Conservation (phyloP, 2,888 invertebrate species). For the Drosophila greeni region DNA sequence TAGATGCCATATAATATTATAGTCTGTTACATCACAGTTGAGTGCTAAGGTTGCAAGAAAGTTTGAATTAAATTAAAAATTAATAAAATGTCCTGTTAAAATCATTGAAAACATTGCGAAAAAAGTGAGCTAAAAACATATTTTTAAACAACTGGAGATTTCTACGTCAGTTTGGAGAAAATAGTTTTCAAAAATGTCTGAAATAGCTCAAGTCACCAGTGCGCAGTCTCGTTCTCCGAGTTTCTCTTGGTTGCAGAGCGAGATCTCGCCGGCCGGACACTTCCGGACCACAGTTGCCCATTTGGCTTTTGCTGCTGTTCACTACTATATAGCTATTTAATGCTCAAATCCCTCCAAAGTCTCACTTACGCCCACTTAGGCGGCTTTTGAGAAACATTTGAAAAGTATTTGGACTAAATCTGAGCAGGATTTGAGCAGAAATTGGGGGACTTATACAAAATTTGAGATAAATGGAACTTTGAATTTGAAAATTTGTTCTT, state of each 20-base stretch:
- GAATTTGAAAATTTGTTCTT: too few species aligned
- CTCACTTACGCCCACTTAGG: not conserved
- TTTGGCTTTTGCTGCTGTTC: not conserved
- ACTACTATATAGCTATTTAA: not conserved
- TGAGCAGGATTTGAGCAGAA: not conserved
- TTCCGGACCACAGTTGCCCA: constrained; percentile 10
- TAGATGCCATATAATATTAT: too few species aligned
- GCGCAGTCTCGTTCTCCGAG: constrained; percentile 48
- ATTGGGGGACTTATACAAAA: too few species aligned
- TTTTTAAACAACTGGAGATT: not conserved
- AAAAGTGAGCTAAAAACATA: not conserved
- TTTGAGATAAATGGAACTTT: too few species aligned
- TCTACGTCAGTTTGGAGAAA: too few species aligned
- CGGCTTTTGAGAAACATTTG: not conserved
- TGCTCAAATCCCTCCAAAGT: not conserved
- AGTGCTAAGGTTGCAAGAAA: too few species aligned
- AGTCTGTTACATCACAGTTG: too few species aligned
- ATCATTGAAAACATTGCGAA: too few species aligned
- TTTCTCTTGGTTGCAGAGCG: not conserved
- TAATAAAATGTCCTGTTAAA: too few species aligned
- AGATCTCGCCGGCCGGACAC: constrained; percentile 55
- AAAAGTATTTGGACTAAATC: not conserved
- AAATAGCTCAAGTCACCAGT: constrained; percentile 14
- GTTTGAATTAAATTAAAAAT: too few species aligned
- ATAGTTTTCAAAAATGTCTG: not conserved